Evolutionary conservation across 1,140 invertebrate species (phyloP).

Genomic region (Drosophila trapezifrons): DNA sequence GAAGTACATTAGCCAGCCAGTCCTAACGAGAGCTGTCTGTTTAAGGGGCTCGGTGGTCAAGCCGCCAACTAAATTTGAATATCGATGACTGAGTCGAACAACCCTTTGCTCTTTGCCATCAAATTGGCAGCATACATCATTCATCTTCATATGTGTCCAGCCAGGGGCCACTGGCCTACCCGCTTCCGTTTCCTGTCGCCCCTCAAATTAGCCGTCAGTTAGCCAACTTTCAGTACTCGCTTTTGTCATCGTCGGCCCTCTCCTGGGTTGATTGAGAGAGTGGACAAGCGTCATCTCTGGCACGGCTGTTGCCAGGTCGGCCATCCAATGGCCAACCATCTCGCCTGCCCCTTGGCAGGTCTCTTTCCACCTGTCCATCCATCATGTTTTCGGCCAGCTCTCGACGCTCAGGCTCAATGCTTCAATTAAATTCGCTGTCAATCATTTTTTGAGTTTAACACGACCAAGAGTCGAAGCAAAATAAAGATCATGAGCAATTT

Average conservation of each 20-base stretch:
- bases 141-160: slow-evolving; percentile 57
- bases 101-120: slow-evolving; percentile 3
- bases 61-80: slow-evolving; percentile 20
- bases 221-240: slow-evolving; percentile 45
- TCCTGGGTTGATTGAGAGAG: slow-evolving; percentile 53
- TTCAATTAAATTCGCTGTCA: slow-evolving; percentile 77
- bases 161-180: neutral
- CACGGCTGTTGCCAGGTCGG: slow-evolving; percentile 34
- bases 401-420: slow-evolving; percentile 55
- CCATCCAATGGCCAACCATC: slow-evolving; percentile 20
- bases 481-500: slow-evolving; percentile 40
- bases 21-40: slow-evolving; percentile 37
- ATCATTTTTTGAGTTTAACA: slow-evolving; percentile 53
- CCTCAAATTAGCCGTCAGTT: slow-evolving; percentile 68
- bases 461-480: slow-evolving; percentile 1
- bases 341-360: neutral
- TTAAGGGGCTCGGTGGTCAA: slow-evolving; percentile 22
- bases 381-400: slow-evolving; percentile 31
- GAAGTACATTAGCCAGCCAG: slow-evolving; percentile 53
- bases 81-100: slow-evolving; percentile 21
- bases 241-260: slow-evolving; percentile 58
- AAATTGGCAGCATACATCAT: slow-evolving; percentile 55
- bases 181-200: slow-evolving; percentile 31
- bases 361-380: slow-evolving; percentile 7
- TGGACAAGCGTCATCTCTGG: slow-evolving; percentile 54